Evolutionary conservation across 2,888 invertebrate genomes (phyloP).

Genomic region (Unio delphinus): DNA sequence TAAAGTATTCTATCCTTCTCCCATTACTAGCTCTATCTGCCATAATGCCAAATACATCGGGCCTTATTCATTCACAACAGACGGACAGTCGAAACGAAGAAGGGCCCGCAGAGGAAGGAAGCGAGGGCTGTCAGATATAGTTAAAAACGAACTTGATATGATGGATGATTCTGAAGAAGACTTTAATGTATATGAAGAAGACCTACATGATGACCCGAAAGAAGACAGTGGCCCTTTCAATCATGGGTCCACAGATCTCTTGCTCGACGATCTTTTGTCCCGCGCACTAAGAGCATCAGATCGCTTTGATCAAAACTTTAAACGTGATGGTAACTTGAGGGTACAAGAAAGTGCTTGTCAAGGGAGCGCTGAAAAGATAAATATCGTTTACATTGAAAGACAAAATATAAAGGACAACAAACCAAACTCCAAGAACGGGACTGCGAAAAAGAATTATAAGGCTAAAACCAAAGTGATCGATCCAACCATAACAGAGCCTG

Average conservation of each 20-base stretch:
- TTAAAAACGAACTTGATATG: too few species aligned
- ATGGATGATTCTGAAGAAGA: conserved; percentile 6
- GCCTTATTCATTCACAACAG: not conserved
- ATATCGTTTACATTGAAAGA: too few species aligned
- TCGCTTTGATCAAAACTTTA: too few species aligned
- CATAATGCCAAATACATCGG: conserved; percentile 41
- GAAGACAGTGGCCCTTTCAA: too few species aligned
- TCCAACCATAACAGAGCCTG: conserved; percentile 18
- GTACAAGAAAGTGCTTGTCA: too few species aligned
- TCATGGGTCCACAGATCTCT: too few species aligned
- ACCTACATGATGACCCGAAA: conserved; percentile 2
- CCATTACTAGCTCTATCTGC: conserved; percentile 33
- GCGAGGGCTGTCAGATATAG: not conserved
- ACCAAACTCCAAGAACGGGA: too few species aligned
- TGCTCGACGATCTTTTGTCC: too few species aligned
- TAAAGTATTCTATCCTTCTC: conserved; percentile 38
- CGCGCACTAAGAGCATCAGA: too few species aligned
- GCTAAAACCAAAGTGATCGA: not conserved
- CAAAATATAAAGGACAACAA: too few species aligned
- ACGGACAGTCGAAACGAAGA: conserved; percentile 9
- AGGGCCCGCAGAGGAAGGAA: not conserved
- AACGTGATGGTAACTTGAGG: too few species aligned
- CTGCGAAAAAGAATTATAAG: not conserved
- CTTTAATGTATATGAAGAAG: conserved; percentile 3
- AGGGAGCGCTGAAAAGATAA: too few species aligned